Evolutionary conservation across 2,888 invertebrate genomes (phyloP).

Genomic region (Rhopalosiphum nymphaeae): DNA sequence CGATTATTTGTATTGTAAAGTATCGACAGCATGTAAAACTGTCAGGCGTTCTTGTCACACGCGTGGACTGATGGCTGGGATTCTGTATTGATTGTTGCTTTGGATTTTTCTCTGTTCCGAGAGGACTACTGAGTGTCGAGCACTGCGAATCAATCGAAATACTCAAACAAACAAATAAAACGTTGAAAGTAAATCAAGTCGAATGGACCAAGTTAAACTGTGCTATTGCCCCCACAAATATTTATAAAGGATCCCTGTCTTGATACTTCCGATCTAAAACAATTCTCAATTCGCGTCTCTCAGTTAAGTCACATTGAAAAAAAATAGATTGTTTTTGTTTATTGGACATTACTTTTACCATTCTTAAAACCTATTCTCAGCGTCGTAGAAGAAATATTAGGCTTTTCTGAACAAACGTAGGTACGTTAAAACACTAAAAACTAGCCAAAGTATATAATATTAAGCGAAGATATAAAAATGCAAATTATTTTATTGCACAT

Average conservation of each 20-base stretch:
- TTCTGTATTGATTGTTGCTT: slow-evolving; percentile 1
- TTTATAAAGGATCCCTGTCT: slow-evolving; percentile 27
- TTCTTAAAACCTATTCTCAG: neutral
- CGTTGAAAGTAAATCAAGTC: slow-evolving; percentile 45
- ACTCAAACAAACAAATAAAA: slow-evolving; percentile 30
- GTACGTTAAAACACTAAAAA: neutral
- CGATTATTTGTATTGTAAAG: neutral
- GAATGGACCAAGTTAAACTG: slow-evolving; percentile 8
- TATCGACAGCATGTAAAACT: neutral
- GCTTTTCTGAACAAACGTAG: neutral
- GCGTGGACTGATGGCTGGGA: neutral
- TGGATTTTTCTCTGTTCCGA: neutral
- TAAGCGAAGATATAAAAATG: neutral
- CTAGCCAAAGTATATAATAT: neutral
- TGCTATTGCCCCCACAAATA: slow-evolving; percentile 24
- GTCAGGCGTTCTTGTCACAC: neutral
- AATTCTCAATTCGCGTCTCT: slow-evolving; percentile 2
- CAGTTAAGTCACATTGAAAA: neutral
- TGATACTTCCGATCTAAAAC: slow-evolving; percentile 30
- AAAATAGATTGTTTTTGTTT: neutral
- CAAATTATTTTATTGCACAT: neutral
- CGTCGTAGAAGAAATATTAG: neutral
- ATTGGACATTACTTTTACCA: neutral
- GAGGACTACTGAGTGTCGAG: neutral
- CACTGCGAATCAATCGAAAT: slow-evolving; percentile 29